Evolutionary conservation across 2,113 vertebrate genomes (phyloP).

Genomic region (Sceloporus undulatus): DNA sequence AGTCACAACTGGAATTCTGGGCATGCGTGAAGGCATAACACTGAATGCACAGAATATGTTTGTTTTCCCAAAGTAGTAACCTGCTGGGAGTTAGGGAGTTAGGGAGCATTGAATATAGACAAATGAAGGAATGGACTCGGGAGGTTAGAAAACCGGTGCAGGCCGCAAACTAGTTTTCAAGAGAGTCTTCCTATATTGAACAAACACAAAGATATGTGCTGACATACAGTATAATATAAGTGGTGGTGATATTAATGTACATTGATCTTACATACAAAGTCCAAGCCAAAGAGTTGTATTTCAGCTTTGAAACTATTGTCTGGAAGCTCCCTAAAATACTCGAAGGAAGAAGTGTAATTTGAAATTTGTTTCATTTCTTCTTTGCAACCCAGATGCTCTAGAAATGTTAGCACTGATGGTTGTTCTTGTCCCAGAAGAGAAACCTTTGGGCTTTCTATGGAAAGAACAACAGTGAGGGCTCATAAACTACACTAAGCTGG

Average conservation of each 20-base stretch:
- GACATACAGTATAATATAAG: not conserved
- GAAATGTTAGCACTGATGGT: not conserved
- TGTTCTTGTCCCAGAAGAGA: not conserved
- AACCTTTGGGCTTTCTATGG: constrained; percentile 11
- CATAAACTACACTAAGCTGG: not conserved
- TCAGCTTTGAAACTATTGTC: not conserved
- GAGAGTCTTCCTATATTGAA: not conserved
- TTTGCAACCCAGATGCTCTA: not conserved
- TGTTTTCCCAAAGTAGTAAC: too few species aligned
- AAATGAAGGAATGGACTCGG: not conserved
- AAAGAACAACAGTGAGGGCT: not conserved
- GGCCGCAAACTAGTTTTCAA: not conserved
- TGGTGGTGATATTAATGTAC: not conserved
- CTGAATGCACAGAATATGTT: not conserved
- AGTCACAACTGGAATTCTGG: not conserved
- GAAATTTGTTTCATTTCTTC: not conserved
- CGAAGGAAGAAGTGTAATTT: not conserved
- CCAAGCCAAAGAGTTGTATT: not conserved
- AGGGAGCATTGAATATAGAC: not conserved
- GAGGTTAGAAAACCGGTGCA: not conserved
- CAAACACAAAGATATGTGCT: not conserved
- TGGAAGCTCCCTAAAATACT: not conserved
- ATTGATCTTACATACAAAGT: not conserved
- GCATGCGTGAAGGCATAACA: not conserved
- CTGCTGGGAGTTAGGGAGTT: not conserved